A percentile compares a stretch with the other conserved stretches of the same genome.
Evolutionary conservation across 2,113 vertebrate genomes (phyloP).

Genomic region (Siniperca knerii): DNA sequence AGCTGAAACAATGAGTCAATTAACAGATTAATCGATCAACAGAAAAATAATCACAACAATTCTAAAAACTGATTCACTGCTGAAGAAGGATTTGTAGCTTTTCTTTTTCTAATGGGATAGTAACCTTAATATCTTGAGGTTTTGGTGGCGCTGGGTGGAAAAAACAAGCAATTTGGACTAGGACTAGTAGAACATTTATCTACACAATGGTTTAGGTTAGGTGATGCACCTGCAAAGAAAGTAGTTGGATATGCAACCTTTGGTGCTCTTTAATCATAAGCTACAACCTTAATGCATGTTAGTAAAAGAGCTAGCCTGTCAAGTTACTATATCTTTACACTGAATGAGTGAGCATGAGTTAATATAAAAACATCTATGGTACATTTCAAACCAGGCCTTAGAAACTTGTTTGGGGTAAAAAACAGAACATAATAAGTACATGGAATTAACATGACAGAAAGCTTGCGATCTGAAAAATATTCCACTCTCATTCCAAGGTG

Average conservation of each 20-base stretch:
- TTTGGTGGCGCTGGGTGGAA: not conserved
- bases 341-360: not conserved
- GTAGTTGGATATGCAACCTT: not conserved
- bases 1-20: not conserved
- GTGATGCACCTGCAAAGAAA: not conserved
- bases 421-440: not conserved
- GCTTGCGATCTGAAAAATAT: not conserved
- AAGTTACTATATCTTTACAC: not conserved
- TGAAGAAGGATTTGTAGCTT: not conserved
- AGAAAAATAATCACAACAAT: not conserved
- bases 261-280: not conserved
- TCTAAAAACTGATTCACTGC: too few species aligned
- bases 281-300: not conserved
- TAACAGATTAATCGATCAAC: not conserved
- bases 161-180: not conserved
- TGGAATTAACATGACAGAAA: not conserved
- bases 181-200: not conserved
- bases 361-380: not conserved
- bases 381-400: not conserved
- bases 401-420: not conserved
- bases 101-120: not conserved
- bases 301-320: not conserved
- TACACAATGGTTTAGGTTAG: too few species aligned
- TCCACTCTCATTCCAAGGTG: not conserved
- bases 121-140: not conserved